Conservation (phyloP, 1,140 invertebrate genomes). For the Lepidostoma basale region DNA sequence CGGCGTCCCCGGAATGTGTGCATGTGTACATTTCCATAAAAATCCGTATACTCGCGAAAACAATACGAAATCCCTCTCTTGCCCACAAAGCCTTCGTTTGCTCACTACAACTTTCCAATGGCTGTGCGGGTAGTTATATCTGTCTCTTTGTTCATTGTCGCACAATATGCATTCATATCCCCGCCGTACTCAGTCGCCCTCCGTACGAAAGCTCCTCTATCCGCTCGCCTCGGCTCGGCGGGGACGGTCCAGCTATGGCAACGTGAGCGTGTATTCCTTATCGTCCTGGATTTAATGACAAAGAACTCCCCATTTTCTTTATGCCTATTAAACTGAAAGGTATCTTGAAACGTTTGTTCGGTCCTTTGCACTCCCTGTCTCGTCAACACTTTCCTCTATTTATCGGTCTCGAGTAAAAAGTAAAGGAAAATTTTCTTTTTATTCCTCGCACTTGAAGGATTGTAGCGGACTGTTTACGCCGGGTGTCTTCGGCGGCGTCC, state of each 20-base stretch:
- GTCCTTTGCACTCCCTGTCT: background rate
- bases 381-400: background rate
- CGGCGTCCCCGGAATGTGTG: too few relatives aligned
- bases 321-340: background rate
- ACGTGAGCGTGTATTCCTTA: background rate
- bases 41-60: conserved; percentile 13
- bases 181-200: background rate
- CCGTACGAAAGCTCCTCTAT: background rate
- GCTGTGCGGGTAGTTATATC: background rate
- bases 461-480: too few relatives aligned
- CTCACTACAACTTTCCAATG: conserved; percentile 28
- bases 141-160: conserved; percentile 30
- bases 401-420: background rate
- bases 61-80: conserved; percentile 22
- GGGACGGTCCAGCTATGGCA: background rate
- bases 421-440: background rate
- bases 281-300: background rate
- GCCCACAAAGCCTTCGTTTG: conserved; percentile 34
- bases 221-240: background rate
- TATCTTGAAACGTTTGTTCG: background rate
- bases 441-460: too few relatives aligned
- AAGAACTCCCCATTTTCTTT: conserved; percentile 4
- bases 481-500: background rate
- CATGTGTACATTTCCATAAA: conserved; percentile 1
- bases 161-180: conserved; percentile 11